Evolutionary conservation across 30 jellyfish, hydroid and myxozoan genomes (phyloP).

Genomic region (Cassiopea andromeda): DNA sequence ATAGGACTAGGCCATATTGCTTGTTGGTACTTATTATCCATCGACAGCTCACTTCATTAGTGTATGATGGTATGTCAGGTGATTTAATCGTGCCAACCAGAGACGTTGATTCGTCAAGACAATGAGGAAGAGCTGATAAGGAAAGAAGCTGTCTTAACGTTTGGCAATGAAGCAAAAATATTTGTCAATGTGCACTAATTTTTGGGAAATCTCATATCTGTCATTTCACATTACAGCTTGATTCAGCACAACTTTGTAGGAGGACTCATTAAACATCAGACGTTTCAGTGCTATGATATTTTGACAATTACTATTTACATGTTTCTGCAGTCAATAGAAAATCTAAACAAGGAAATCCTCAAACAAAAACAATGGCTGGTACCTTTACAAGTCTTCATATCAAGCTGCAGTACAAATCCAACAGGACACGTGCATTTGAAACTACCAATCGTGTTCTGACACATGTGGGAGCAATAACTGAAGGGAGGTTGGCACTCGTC

Average conservation of each 20-base stretch:
- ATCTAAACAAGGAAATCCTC: background rate
- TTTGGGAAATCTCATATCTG: too few relatives aligned
- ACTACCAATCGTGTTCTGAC: conserved; percentile 82
- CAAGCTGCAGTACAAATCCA: conserved; percentile 74
- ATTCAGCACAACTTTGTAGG: too few relatives aligned
- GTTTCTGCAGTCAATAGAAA: too few relatives aligned
- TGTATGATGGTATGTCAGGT: conserved; percentile 77
- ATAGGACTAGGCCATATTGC: conserved; percentile 45
- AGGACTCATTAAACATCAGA: too few relatives aligned
- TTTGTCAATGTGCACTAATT: too few relatives aligned
- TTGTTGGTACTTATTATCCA: conserved; percentile 69
- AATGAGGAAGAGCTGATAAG: conserved; percentile 70
- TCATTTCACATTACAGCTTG: too few relatives aligned
- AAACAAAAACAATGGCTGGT: background rate
- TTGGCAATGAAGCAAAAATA: background rate
- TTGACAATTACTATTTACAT: too few relatives aligned
- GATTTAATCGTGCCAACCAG: conserved; percentile 71
- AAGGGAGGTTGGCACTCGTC: conserved; percentile 82
- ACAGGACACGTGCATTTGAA: conserved; percentile 79
- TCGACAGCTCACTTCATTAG: conserved; percentile 57
- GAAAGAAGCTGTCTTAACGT: background rate
- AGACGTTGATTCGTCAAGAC: conserved; percentile 64
- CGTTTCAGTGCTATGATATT: too few relatives aligned
- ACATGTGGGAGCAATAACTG: conserved; percentile 72
- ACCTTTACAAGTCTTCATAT: conserved; percentile 80